phyloP scores from a whole-genome alignment of 2,113 vertebrate species.

The Catharus bicknelli region DNA sequence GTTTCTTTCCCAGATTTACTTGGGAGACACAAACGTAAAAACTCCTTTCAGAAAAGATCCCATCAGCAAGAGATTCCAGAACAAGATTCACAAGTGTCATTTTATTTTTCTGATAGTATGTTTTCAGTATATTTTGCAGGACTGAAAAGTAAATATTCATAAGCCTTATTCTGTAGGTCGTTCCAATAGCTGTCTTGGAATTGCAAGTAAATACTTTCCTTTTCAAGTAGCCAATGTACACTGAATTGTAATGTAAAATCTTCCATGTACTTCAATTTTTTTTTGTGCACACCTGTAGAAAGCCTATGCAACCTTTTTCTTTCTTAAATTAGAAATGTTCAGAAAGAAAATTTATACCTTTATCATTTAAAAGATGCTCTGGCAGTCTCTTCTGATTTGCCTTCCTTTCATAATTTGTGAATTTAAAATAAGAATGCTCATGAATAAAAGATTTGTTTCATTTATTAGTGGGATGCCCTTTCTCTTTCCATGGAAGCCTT shows the following conservation, averaged over 20 bases:
- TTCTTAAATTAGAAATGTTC: slow-evolving; percentile 48
- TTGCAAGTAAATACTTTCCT: slow-evolving; percentile 22
- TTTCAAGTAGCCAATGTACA: slow-evolving; percentile 46
- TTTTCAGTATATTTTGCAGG: not conserved
- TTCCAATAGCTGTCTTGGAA: slow-evolving; percentile 35
- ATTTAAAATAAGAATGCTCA: slow-evolving; percentile 14
- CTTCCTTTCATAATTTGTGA: slow-evolving; percentile 59
- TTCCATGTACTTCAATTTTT: slow-evolving; percentile 14
- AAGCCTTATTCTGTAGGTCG: slow-evolving; percentile 51
- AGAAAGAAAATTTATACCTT: slow-evolving; percentile 50
- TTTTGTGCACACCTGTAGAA: slow-evolving; percentile 52
- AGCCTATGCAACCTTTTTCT: slow-evolving; percentile 67
- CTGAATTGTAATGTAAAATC: slow-evolving; percentile 53
- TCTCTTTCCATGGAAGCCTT: not conserved
- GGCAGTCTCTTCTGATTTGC: slow-evolving; percentile 66
- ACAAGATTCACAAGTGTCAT: not conserved
- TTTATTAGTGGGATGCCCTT: slow-evolving; percentile 23
- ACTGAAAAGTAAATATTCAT: slow-evolving; percentile 20
- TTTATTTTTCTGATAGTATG: not conserved
- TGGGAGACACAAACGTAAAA: not conserved
- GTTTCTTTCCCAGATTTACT: not conserved
- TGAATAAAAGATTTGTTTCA: slow-evolving; percentile 63
- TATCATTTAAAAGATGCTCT: slow-evolving; percentile 53
- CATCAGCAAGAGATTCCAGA: not conserved
- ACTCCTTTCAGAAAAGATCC: slow-evolving; percentile 1